Evolutionary conservation across 1,140 invertebrate species (phyloP), one percentile per base, ranked within the genome.

Genomic region (Drosophila rufa): DNA sequence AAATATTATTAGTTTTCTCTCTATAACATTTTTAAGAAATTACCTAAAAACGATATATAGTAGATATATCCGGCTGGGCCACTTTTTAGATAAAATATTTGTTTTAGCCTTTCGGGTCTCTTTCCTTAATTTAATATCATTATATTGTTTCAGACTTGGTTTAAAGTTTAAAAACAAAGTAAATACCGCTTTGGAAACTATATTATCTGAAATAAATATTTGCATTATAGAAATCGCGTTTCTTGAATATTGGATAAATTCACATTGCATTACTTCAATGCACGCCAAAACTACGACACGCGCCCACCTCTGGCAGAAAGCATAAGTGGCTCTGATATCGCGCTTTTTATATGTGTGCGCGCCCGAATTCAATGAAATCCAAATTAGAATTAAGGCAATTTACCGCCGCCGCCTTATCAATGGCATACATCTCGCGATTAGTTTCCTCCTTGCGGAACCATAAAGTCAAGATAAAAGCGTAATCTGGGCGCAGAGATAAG

Each of bases 331-430:
- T 36, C n/a, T 65, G 60, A 75, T 60, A 68, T 58, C 40, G 25
- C 56, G 14, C 36, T 43, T 55, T 66, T 68, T 77, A 64, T 77
- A 59, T 61, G 62, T 65, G 58, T 66, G 62, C 42, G 57, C 60
- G 57, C 58, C 46, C 45, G 51, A 82, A 82, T 85, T 85, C 57
- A 75, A 82, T 86, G 62, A 50, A 82, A 86, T 67, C 64, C 77
- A 75, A 77, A 87, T 86, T 87, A 79, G 70, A 79, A 89, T 84
- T 89, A 90, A 89, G 68, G 78, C 85, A 78, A 90, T 89, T 83
- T 90, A 74, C 48, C 76, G 84, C 19, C 56, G 19, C 64, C 62
- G 14, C 48, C 69, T 89, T 90, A 90, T 90, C 80, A 86, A 61
- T 59, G 61, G 68, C 74, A 80, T 65, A 89, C 79, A 84, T 62